Conservation (phyloP, 2,888 invertebrate genomes). For the Phytoseiulus persimilis region DNA sequence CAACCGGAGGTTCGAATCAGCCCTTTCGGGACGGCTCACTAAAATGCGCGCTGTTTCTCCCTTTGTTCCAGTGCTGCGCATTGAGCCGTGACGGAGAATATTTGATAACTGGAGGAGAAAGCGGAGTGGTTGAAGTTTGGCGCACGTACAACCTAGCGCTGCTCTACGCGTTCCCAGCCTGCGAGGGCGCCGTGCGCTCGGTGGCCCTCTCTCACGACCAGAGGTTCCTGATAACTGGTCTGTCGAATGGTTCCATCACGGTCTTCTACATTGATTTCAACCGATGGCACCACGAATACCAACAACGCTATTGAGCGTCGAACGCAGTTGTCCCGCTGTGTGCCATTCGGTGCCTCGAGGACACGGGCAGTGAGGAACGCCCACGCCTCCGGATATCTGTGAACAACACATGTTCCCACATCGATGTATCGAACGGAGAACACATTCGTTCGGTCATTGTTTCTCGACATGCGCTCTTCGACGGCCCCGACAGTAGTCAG, state of each 20-base stretch:
- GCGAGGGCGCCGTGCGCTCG: conserved; percentile 86
- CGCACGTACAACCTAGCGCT: conserved; percentile 91
- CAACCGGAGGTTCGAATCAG: not conserved
- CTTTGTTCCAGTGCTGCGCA: conserved; percentile 56
- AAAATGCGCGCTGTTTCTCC: conserved; percentile 26
- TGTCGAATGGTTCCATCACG: conserved; percentile 93
- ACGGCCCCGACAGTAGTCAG: not conserved
- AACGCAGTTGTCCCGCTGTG: not conserved
- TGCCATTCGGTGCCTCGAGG: not conserved
- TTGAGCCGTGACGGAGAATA: conserved; percentile 97
- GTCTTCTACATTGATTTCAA: conserved; percentile 99
- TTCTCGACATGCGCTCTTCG: not conserved
- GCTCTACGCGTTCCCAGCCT: conserved; percentile 93
- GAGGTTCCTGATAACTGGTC: conserved; percentile 90
- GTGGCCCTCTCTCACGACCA: conserved; percentile 96
- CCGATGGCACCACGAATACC: conserved; percentile 92
- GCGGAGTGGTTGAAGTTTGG: conserved; percentile 96
- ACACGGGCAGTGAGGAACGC: too few relatives aligned
- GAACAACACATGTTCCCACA: too few relatives aligned
- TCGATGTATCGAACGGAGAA: not conserved
- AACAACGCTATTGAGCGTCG: conserved; percentile 67
- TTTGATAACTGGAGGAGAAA: conserved; percentile 91
- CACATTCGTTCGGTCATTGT: not conserved
- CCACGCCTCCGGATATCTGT: too few relatives aligned
- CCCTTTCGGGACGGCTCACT: not conserved